Evolutionary conservation across 2,888 invertebrate genomes (phyloP).

Genomic region (Lycocerus yunnanus): DNA sequence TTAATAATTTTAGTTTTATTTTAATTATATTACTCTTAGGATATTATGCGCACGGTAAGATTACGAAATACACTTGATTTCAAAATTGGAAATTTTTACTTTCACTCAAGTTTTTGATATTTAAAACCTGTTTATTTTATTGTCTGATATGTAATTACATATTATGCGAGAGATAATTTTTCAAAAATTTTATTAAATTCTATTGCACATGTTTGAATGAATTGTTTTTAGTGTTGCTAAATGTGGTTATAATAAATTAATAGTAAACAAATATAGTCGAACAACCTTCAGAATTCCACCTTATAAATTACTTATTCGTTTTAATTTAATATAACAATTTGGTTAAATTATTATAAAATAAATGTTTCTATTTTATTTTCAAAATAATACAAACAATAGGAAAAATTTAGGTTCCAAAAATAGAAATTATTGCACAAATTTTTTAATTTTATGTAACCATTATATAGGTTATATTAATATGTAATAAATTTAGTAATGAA

Average conservation of each 20-base stretch:
- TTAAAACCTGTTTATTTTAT: background rate
- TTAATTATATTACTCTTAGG: slow-evolving; percentile 2
- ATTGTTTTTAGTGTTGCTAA: background rate
- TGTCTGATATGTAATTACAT: background rate
- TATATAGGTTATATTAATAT: no score
- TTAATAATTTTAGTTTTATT: background rate
- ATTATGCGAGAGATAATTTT: background rate
- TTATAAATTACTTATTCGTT: background rate
- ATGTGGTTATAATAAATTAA: background rate
- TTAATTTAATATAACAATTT: background rate
- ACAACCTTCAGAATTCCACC: background rate
- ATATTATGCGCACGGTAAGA: slow-evolving; percentile 4
- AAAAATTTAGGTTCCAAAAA: background rate
- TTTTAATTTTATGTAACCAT: background rate
- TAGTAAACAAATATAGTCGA: background rate
- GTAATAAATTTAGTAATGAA: background rate
- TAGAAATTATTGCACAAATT: background rate
- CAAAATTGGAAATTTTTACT: background rate
- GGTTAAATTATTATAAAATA: background rate
- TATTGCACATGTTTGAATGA: background rate
- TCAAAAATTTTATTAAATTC: background rate
- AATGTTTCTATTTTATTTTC: background rate
- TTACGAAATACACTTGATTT: background rate
- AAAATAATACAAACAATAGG: background rate
- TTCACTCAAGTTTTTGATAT: background rate